Conservation (phyloP, 2,888 invertebrate genomes). For the Tipula helvola region DNA sequence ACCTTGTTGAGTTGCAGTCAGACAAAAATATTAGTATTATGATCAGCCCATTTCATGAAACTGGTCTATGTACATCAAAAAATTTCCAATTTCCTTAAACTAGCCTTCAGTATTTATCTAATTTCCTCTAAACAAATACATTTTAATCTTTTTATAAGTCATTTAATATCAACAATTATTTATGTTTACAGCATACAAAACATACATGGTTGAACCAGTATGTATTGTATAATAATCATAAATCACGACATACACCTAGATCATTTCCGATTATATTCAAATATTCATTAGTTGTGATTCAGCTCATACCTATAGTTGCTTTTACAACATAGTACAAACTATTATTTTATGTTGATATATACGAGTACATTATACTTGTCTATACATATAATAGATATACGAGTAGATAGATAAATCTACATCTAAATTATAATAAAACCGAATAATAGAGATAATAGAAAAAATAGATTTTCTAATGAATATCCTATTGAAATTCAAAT, state of each 20-base stretch:
- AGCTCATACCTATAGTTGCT: neutral
- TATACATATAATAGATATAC: neutral
- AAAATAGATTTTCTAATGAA: neutral
- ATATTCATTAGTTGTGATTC: neutral
- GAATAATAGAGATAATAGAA: neutral
- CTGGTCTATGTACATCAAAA: too few relatives aligned
- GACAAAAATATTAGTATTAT: too few relatives aligned
- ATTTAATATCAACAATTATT: too few relatives aligned
- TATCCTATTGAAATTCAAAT: slow-evolving; percentile 4
- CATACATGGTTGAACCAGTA: too few relatives aligned
- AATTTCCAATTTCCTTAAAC: too few relatives aligned
- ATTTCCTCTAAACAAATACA: too few relatives aligned
- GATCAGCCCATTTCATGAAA: too few relatives aligned
- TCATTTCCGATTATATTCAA: neutral
- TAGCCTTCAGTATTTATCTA: too few relatives aligned
- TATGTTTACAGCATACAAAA: too few relatives aligned
- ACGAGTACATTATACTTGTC: too few relatives aligned
- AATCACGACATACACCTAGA: neutral
- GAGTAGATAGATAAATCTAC: neutral
- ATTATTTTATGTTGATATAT: neutral
- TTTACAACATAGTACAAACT: neutral
- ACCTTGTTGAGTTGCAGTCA: too few relatives aligned
- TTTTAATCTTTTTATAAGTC: too few relatives aligned
- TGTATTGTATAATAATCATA: neutral
- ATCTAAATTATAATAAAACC: neutral